These are phyloP conservation scores for Anhinga anhinga DNA, from an alignment of 2,113 vertebrate genomes.

Conservation along the genomic window DNA sequence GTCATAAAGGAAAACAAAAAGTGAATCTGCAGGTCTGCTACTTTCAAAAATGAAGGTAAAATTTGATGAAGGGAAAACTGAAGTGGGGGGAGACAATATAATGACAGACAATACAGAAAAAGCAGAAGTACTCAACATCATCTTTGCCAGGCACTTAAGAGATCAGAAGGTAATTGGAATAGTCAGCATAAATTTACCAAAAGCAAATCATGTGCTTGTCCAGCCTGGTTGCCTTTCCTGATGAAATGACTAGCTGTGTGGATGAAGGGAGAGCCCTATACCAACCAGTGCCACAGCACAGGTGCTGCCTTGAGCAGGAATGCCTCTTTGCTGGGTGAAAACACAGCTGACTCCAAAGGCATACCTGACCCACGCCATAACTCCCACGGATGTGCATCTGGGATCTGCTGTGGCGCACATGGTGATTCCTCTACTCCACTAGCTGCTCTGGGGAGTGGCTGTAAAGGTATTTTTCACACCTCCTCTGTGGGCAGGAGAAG, in stretches of 20 bases:
- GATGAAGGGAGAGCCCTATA: neutral
- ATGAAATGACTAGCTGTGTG: neutral
- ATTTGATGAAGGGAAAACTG: neutral
- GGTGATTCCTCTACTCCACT: neutral
- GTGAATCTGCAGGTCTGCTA: neutral
- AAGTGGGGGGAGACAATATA: neutral
- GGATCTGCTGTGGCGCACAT: neutral
- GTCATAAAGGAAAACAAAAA: neutral
- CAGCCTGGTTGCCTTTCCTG: neutral
- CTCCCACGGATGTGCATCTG: neutral
- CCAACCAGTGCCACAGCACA: neutral
- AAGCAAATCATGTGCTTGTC: neutral
- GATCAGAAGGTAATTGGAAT: neutral
- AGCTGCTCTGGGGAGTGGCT: neutral
- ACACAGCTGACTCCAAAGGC: neutral
- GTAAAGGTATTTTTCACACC: neutral
- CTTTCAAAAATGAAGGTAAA: neutral
- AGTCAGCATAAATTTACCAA: neutral
- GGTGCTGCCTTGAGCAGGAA: neutral
- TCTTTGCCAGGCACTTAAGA: neutral
- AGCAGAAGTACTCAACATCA: neutral
- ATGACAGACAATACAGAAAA: neutral
- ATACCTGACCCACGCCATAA: neutral
- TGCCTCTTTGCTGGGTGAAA: neutral
- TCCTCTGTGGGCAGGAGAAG: neutral